These are phyloP conservation scores for Andrena minutula DNA, from an alignment of 2,888 invertebrate species.

Conservation along the genomic window DNA sequence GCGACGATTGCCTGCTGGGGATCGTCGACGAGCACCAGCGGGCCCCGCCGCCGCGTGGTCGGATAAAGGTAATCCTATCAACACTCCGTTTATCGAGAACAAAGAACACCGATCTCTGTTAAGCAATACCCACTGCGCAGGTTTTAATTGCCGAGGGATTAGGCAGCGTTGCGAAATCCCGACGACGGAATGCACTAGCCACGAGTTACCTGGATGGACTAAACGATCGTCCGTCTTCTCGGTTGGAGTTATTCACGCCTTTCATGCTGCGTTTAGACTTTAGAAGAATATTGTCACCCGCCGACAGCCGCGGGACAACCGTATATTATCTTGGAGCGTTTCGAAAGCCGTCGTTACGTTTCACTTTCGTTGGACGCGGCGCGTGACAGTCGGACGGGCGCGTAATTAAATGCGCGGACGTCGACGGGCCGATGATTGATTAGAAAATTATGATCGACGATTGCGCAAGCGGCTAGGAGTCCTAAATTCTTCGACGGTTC, in stretches of 20 bases:
- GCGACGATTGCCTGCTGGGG: conserved; percentile 93
- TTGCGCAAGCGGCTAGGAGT: conserved; percentile 37
- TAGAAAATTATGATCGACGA: conserved; percentile 31
- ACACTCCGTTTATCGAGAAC: neutral
- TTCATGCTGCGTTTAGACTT: neutral
- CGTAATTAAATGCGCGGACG: conserved; percentile 43
- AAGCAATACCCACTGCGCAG: neutral
- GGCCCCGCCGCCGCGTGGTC: conserved; percentile 70
- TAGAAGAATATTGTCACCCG: conserved; percentile 3
- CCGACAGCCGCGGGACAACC: neutral
- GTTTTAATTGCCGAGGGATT: neutral
- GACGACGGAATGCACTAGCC: too few species aligned
- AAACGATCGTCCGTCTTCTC: neutral
- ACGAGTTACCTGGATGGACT: too few species aligned
- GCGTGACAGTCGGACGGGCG: conserved; percentile 5
- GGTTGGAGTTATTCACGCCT: neutral
- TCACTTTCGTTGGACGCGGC: conserved; percentile 40
- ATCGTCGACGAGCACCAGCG: conserved; percentile 90
- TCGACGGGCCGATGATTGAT: conserved; percentile 56
- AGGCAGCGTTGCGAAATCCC: neutral
- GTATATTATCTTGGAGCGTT: neutral
- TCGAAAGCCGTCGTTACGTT: conserved; percentile 45
- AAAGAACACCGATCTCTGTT: too few species aligned
- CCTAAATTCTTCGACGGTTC: conserved; percentile 40
- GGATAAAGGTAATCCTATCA: conserved; percentile 79